phyloP scores from a whole-genome alignment of 2,797 vertebrate species.

The Petrocephalus sullivani region DNA sequence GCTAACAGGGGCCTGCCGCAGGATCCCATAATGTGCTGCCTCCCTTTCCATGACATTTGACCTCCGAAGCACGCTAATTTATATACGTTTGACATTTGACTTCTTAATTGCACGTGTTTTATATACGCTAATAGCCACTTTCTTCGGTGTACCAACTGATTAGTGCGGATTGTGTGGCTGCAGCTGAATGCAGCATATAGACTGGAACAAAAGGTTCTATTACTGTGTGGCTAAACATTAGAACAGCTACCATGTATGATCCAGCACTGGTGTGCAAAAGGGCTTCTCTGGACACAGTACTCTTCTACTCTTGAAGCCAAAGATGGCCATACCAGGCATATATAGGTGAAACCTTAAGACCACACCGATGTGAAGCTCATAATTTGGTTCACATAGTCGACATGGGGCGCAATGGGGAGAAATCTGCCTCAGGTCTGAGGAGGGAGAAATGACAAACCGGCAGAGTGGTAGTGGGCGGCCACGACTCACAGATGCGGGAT shows the following conservation, averaged over 20 bases:
- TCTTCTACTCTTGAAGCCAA: no score
- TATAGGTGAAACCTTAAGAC: neutral
- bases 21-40: conserved; percentile 17
- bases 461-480: neutral
- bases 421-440: neutral
- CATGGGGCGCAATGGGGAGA: neutral
- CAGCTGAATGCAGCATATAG: neutral
- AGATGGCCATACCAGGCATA: neutral
- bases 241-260: no score
- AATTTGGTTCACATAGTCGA: neutral
- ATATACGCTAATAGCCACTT: neutral
- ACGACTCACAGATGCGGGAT: neutral
- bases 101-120: neutral
- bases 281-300: no score
- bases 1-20: neutral
- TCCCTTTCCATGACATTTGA: conserved; percentile 28
- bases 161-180: neutral
- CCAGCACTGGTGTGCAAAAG: no score
- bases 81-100: neutral
- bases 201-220: neutral
- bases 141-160: neutral
- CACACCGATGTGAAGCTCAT: neutral
- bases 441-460: neutral
- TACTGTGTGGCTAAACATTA: no score
- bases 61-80: neutral